Evolutionary conservation across 23 tunicate genomes (phyloP).

Genomic region (Ciona savignyi): DNA sequence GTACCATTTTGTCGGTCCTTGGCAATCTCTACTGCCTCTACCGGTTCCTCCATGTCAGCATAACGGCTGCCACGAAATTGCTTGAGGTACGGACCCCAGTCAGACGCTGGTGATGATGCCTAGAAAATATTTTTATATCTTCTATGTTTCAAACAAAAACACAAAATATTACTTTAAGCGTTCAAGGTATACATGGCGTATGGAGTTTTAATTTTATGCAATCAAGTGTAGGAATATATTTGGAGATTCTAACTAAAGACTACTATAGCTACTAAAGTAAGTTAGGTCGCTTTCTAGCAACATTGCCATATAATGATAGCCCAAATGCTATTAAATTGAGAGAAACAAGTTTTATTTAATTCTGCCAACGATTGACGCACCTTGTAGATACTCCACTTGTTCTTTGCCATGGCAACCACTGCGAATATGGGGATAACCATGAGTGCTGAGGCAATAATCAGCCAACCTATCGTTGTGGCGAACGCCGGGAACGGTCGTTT

Average conservation of each 20-base stretch:
- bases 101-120: constrained; percentile 44
- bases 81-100: constrained; percentile 85
- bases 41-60: constrained; percentile 58
- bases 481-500: constrained; percentile 46
- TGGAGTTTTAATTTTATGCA: too few relatives aligned
- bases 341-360: too few relatives aligned
- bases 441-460: constrained; percentile 57
- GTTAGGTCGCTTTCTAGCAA: too few relatives aligned
- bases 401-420: constrained; percentile 37
- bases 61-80: constrained; percentile 13
- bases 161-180: too few relatives aligned
- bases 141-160: too few relatives aligned
- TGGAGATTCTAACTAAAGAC: too few relatives aligned
- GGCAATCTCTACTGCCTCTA: constrained; percentile 58
- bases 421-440: constrained; percentile 73
- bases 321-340: too few relatives aligned
- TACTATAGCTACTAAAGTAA: too few relatives aligned
- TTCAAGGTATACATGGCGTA: too few relatives aligned
- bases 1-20: constrained; percentile 3
- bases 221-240: too few relatives aligned
- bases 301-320: too few relatives aligned
- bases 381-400: constrained; percentile 48
- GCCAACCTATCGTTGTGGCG: constrained; percentile 86
- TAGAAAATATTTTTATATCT: constrained; percentile 2
- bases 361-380: constrained; percentile 16